These are phyloP conservation scores for Capromys pilorides DNA, from an alignment of 2,797 vertebrate genomes.

Conservation along the genomic window DNA sequence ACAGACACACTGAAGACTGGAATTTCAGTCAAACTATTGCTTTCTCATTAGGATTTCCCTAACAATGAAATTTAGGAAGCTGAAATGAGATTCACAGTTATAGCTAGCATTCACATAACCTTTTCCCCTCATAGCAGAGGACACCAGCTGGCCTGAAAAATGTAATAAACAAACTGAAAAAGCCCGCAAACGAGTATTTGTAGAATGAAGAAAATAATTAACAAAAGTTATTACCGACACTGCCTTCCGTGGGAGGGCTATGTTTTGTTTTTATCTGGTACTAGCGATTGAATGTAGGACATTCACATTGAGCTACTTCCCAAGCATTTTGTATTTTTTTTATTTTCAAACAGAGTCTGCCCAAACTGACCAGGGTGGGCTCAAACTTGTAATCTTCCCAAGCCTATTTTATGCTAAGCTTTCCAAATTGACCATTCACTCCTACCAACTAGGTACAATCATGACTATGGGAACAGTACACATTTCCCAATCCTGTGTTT, in stretches of 20 bases:
- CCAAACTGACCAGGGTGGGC: neutral
- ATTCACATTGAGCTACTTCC: neutral
- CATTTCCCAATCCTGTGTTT: neutral
- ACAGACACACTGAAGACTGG: neutral
- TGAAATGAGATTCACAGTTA: neutral
- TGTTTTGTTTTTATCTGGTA: neutral
- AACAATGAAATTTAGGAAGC: conserved; percentile 27
- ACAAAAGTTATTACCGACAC: neutral
- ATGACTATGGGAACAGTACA: neutral
- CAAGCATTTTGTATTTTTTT: neutral
- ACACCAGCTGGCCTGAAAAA: neutral
- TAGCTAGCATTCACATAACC: neutral
- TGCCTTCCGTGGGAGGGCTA: neutral
- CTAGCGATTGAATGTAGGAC: neutral
- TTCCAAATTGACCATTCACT: neutral
- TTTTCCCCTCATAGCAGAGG: neutral
- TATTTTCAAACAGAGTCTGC: neutral
- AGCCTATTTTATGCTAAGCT: neutral
- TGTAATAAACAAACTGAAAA: neutral
- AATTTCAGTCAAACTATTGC: neutral
- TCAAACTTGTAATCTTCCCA: neutral
- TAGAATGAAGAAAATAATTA: conserved; percentile 3
- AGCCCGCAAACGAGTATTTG: neutral
- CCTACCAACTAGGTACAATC: neutral
- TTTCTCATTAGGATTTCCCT: conserved; percentile 17